These are phyloP conservation scores for Manis crassicaudata DNA, from an alignment of 2,797 vertebrate species.

Conservation along the genomic window DNA sequence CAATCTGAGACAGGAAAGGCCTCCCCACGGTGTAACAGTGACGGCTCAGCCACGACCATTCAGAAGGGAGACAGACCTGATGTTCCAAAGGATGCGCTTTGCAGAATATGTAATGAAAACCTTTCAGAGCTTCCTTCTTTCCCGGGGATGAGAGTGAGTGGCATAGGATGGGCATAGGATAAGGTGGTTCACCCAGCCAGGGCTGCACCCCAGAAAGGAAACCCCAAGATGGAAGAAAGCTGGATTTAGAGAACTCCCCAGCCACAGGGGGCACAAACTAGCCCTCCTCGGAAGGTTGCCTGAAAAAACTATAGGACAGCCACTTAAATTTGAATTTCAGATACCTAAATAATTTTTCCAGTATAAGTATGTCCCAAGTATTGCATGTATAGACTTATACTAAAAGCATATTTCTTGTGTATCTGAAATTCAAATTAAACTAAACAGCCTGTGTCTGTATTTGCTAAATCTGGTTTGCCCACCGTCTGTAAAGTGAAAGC, in stretches of 20 bases:
- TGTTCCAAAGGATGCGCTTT: neutral
- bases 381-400: too few relatives aligned
- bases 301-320: too few relatives aligned
- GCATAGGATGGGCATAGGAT: too few relatives aligned
- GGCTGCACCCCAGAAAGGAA: neutral
- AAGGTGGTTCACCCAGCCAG: rapidly evolving
- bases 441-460: neutral
- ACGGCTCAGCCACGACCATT: neutral
- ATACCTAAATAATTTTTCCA: neutral
- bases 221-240: too few relatives aligned
- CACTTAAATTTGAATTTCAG: neutral
- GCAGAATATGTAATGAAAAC: neutral
- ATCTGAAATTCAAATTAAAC: neutral
- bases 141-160: neutral
- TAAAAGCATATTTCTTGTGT: neutral
- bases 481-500: neutral
- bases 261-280: rapidly evolving
- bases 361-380: neutral
- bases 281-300: too few relatives aligned
- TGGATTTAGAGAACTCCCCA: neutral
- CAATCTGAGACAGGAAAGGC: neutral
- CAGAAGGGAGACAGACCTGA: neutral
- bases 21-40: rapidly evolving
- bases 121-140: neutral
- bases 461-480: neutral